Percentiles rank a stretch among this genome's conserved stretches.
Evolutionary conservation across 1,140 invertebrate genomes (phyloP).

Genomic region (Pseudomyrmex pallidus): DNA sequence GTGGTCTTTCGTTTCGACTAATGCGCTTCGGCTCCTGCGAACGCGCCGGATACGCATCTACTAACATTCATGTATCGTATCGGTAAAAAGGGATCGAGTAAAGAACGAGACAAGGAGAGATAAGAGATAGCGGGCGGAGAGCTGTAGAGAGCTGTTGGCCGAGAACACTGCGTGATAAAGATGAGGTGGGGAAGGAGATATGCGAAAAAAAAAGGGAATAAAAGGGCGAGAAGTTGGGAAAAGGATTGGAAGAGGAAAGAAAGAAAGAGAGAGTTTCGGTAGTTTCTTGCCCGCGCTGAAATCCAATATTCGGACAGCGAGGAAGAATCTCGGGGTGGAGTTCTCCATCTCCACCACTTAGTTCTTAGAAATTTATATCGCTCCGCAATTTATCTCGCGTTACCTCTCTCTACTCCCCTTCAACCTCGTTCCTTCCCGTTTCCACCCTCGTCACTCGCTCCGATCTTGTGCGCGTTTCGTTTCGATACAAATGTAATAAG

Average conservation of each 20-base stretch:
- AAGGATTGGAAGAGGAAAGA: conserved; percentile 24
- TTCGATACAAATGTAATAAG: conserved; percentile 64
- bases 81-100: conserved; percentile 13
- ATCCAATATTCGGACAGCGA: conserved; percentile 71
- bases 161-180: conserved; percentile 52
- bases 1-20: conserved; percentile 53
- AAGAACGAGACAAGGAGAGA: background rate
- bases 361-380: conserved; percentile 70
- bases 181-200: conserved; percentile 2
- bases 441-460: background rate
- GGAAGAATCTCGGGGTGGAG: conserved; percentile 56
- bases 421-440: too few species aligned
- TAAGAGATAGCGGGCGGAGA: conserved; percentile 6
- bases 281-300: conserved; percentile 61
- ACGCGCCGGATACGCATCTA: conserved; percentile 13
- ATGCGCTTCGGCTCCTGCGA: conserved; percentile 36
- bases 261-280: conserved; percentile 27
- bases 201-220: conserved; percentile 37
- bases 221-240: conserved; percentile 45
- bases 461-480: background rate
- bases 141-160: background rate
- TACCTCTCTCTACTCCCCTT: conserved; percentile 9
- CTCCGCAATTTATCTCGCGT: conserved; percentile 62
- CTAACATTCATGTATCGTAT: conserved; percentile 22
- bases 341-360: conserved; percentile 62